These are phyloP conservation scores for Ctenopoma kingsleyae DNA, from an alignment of 2,797 vertebrate genomes.

Conservation along the genomic window DNA sequence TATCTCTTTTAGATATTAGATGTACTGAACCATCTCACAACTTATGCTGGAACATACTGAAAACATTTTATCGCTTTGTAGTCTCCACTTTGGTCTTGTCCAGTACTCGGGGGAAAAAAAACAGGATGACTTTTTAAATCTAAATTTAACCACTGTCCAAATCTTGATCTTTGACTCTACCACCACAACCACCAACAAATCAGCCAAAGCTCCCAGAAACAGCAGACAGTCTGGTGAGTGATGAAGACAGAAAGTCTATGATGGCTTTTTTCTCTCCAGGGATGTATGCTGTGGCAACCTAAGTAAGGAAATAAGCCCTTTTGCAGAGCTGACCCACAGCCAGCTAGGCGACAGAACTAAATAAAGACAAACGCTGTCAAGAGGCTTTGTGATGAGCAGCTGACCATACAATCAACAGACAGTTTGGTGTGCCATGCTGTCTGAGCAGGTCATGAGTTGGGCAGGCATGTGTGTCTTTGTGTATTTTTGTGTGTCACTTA, in stretches of 20 bases:
- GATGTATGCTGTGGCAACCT: constrained; percentile 56
- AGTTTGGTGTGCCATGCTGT: constrained; percentile 42
- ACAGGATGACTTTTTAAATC: constrained; percentile 23
- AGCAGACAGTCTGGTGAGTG: constrained; percentile 36
- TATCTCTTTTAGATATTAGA: too few species aligned
- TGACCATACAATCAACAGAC: constrained; percentile 68
- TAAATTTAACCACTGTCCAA: constrained; percentile 58
- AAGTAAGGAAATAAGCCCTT: constrained; percentile 72
- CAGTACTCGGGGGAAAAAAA: constrained; percentile 4
- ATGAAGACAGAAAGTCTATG: constrained; percentile 50
- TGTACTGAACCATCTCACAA: neutral
- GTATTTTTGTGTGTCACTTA: constrained; percentile 24
- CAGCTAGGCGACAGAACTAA: constrained; percentile 75
- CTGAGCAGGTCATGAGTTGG: constrained; percentile 55
- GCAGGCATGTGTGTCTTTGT: constrained; percentile 35
- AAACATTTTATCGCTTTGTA: constrained; percentile 15
- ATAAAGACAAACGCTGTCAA: constrained; percentile 81
- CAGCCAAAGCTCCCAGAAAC: constrained; percentile 36
- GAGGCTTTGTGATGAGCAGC: constrained; percentile 79
- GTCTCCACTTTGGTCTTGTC: constrained; percentile 10
- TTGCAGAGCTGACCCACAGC: constrained; percentile 61
- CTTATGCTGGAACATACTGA: neutral
- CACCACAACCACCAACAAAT: constrained; percentile 34
- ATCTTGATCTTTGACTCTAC: constrained; percentile 41
- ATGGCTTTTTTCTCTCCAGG: constrained; percentile 63